phyloP scores from a whole-genome alignment of 2,113 vertebrate genomes.

The Ameiurus melas region DNA sequence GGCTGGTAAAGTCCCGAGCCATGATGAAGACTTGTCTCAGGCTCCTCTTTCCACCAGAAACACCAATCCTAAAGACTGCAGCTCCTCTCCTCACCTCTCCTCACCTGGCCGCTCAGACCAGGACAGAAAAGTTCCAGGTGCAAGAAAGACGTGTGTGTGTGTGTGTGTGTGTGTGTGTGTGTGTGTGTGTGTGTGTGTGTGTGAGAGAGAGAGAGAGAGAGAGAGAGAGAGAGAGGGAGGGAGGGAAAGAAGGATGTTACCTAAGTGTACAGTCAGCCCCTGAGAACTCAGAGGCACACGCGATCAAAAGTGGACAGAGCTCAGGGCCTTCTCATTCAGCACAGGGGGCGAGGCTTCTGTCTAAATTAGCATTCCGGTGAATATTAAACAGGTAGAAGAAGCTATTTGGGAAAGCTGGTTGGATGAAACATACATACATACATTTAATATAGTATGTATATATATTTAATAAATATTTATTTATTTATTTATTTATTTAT shows the following conservation, averaged over 20 bases:
- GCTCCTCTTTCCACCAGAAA: slow-evolving; percentile 62
- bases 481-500: no score
- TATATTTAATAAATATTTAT: no score
- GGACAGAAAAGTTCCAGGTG: slow-evolving; percentile 48
- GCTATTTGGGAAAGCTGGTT: background rate
- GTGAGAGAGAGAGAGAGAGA: background rate
- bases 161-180: slow-evolving; percentile 27
- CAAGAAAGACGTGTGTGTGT: slow-evolving; percentile 33
- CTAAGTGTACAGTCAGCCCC: slow-evolving; percentile 56
- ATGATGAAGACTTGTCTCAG: slow-evolving; percentile 70
- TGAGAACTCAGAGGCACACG: slow-evolving; percentile 55
- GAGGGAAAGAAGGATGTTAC: slow-evolving; percentile 53
- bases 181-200: background rate
- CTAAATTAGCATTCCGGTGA: slow-evolving; percentile 45
- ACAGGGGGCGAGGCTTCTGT: slow-evolving; percentile 48
- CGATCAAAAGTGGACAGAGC: slow-evolving; percentile 45
- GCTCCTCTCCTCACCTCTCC: slow-evolving; percentile 63
- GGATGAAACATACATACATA: background rate
- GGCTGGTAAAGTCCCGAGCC: slow-evolving; percentile 67
- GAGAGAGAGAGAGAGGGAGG: slow-evolving; percentile 1
- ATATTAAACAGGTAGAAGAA: background rate
- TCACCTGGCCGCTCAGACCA: slow-evolving; percentile 57
- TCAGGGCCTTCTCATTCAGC: slow-evolving; percentile 31
- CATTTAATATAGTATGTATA: no score
- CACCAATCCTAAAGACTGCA: slow-evolving; percentile 62